Base-by-base conservation (phyloP, 1,140 invertebrate species). In the Leptopilina boulardi region DNA sequence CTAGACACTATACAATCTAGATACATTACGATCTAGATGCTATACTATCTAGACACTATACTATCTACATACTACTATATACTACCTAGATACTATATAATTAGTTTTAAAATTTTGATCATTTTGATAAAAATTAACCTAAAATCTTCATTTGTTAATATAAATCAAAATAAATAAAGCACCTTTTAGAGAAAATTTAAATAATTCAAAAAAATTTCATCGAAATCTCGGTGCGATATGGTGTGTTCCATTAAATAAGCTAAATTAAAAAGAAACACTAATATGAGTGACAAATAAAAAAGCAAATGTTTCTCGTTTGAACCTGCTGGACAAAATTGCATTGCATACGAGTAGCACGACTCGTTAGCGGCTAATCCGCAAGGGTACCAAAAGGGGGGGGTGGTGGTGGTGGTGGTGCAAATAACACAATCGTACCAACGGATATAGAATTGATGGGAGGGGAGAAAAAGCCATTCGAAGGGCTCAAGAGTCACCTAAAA, bases 311-410 rank as follows among this genome's bases (percentile, higher is more conserved):
- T 78, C 75, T 76, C 73, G 76, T 77, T 38, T 78, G 51, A 78
- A 21, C 73, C 72, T 71, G 51, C 26, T 23, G 74, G 75, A 78
- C 77, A 82, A 88, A 87, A 88, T 86, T 87, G 85, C 87, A 81
- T 86, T 78, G 83, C 83, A 80, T 87, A 85, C 79, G 86, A 83
- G 84, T 83, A 85, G 86, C 86, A 86, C 85, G 84, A 88, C 83
- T 87, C 87, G 88, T 88, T 88, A 89, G 85, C 81, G 85, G 84
- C 87, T 88, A 87, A 88, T 89, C 86, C 84, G 76, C 70, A 73
- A 82, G 84, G 80, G 81, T 71, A n/a, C 18, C 79, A 74, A 30
- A 77, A 38, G 78, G 42, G 73, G 76, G 76, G 75, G 74, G 74
- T 71, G 42, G 73, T 74, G 76, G 75, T 72, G 74, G 66, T 56